A percentile compares a stretch with the other conserved stretches of the same genome.
Conservation (phyloP, 2,113 vertebrate genomes). For the Eptesicus fuscus region DNA sequence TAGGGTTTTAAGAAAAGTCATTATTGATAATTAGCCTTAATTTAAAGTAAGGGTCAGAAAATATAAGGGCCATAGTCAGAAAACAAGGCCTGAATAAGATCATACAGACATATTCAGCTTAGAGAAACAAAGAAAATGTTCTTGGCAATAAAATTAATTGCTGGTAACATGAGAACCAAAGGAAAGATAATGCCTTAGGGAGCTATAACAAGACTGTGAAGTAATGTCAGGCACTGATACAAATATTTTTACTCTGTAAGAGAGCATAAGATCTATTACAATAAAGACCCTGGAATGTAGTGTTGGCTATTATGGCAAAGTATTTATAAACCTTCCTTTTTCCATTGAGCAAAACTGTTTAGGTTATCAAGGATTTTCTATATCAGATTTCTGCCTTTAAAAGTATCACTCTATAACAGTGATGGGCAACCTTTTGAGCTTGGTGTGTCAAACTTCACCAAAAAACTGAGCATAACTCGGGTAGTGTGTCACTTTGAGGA, state of each 20-base stretch:
- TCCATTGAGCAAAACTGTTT: neutral
- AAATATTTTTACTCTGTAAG: slow-evolving; percentile 21
- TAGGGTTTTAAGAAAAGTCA: neutral
- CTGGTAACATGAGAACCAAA: slow-evolving; percentile 39
- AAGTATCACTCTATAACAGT: neutral
- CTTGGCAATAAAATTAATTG: slow-evolving; percentile 33
- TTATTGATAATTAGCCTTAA: slow-evolving; percentile 35
- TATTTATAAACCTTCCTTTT: neutral
- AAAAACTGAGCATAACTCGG: too few relatives aligned
- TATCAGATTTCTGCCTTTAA: neutral
- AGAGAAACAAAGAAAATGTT: neutral
- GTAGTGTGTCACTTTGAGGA: too few relatives aligned
- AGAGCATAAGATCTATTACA: neutral
- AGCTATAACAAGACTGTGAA: slow-evolving; percentile 9
- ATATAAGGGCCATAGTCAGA: neutral
- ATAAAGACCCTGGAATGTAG: neutral
- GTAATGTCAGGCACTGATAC: neutral
- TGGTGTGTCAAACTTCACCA: too few relatives aligned
- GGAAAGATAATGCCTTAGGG: neutral
- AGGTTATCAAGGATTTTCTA: neutral
- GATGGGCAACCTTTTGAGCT: too few relatives aligned
- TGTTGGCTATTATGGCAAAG: neutral
- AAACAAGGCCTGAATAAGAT: slow-evolving; percentile 24
- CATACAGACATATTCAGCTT: neutral
- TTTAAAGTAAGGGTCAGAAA: neutral